Evolutionary conservation across 2,888 invertebrate genomes (phyloP).

Genomic region (Melipona bicolor): DNA sequence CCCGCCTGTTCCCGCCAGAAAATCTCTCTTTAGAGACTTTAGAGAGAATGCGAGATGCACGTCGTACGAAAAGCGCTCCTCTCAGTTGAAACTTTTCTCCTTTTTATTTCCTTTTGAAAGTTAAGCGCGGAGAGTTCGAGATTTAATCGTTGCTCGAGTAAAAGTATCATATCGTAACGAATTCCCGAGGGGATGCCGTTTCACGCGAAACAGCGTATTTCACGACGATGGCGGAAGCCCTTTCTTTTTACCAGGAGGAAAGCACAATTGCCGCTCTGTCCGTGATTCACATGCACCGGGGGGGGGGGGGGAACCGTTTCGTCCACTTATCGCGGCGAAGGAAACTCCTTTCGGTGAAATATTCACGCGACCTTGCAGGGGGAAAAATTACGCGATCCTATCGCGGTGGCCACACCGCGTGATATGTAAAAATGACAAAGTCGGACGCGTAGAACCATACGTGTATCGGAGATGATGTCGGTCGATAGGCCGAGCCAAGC

Average conservation of each 20-base stretch:
- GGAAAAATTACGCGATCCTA: constrained; percentile 49
- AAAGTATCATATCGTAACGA: too few species aligned
- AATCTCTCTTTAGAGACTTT: too few species aligned
- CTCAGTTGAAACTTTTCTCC: neutral
- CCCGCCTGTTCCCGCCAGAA: too few species aligned
- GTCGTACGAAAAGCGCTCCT: too few species aligned
- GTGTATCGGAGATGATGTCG: constrained; percentile 48
- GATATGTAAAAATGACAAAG: constrained; percentile 59
- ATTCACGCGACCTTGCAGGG: constrained; percentile 40
- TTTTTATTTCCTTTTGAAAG: too few species aligned
- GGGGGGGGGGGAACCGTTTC: constrained; percentile 8
- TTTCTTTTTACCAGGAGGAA: neutral
- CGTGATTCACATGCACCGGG: constrained; percentile 25
- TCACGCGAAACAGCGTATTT: neutral
- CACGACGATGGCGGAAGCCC: neutral
- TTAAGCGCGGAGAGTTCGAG: neutral
- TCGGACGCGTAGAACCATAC: constrained; percentile 42
- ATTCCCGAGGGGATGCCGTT: neutral
- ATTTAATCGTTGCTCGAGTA: neutral
- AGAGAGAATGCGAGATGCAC: too few species aligned
- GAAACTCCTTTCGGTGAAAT: constrained; percentile 41
- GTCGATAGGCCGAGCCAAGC: constrained; percentile 26
- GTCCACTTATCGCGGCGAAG: constrained; percentile 40
- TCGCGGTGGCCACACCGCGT: constrained; percentile 20
- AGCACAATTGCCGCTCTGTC: constrained; percentile 14